Evolutionary conservation across 1,140 invertebrate species (phyloP).

Genomic region (Goniozus legneri): DNA sequence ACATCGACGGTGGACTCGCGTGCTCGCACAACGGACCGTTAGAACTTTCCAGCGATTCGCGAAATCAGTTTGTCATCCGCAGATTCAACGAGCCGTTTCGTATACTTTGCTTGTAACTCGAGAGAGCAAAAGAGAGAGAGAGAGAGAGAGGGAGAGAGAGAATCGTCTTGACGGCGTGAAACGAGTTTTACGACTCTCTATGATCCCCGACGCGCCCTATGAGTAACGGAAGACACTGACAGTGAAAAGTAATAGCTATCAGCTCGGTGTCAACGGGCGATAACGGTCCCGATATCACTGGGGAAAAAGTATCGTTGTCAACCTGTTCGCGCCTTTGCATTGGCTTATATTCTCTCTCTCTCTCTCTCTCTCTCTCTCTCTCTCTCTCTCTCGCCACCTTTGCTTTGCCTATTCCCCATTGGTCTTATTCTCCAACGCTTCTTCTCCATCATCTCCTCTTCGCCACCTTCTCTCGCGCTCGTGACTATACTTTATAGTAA

Average conservation of each 20-base stretch:
- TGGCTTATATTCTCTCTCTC: slow-evolving; percentile 10
- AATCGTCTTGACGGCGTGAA: neutral
- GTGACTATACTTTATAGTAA: slow-evolving; percentile 4
- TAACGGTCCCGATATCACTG: neutral
- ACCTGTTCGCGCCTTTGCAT: neutral
- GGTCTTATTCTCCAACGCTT: slow-evolving; percentile 2
- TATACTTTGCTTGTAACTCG: no score
- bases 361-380: neutral
- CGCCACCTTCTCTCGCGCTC: neutral
- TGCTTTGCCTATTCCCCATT: neutral
- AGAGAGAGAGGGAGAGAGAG: no score
- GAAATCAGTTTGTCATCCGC: no score
- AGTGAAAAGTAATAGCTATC: slow-evolving; percentile 19
- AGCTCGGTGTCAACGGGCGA: slow-evolving; percentile 6
- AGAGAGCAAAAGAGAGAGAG: no score
- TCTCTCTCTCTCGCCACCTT: no score
- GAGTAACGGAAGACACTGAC: slow-evolving; percentile 5
- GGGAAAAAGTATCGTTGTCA: neutral
- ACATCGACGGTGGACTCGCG: no score
- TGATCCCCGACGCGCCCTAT: neutral
- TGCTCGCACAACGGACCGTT: no score
- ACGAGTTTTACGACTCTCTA: slow-evolving; percentile 3
- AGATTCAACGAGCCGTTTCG: no score
- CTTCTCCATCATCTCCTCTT: slow-evolving; percentile 10
- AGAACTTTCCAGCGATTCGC: no score